A percentile compares a stretch with the other conserved stretches of the same genome.
Conservation (phyloP, 1,140 invertebrate species). For the Drosophila leontia region DNA sequence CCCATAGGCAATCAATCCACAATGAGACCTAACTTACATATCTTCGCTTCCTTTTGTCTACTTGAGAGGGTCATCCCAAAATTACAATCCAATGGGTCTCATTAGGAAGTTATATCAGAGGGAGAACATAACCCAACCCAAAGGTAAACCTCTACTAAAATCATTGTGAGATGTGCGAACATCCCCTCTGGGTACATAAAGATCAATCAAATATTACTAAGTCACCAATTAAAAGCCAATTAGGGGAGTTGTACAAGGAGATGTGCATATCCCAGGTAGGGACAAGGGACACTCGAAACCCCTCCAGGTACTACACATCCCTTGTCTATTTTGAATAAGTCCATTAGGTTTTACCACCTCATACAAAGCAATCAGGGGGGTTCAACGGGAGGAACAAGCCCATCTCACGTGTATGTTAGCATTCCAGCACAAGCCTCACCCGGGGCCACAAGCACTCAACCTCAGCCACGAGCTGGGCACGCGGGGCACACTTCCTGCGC, state of each 20-base stretch:
- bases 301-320: background rate
- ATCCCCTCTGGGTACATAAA: background rate
- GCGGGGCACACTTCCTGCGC: constrained; percentile 61
- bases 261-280: constrained; percentile 5
- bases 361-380: background rate
- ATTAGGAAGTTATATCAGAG: background rate
- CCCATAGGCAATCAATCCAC: background rate
- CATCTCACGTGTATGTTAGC: constrained; percentile 5
- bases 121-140: background rate
- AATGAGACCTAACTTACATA: background rate
- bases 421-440: constrained; percentile 42
- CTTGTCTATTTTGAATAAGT: constrained; percentile 9
- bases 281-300: background rate
- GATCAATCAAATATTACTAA: constrained; percentile 18
- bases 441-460: constrained; percentile 38
- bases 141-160: background rate
- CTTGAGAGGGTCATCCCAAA: background rate
- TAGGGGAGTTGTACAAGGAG: constrained; percentile 30
- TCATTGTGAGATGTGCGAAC: background rate
- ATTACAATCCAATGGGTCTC: background rate
- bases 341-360: background rate
- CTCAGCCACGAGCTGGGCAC: constrained; percentile 46
- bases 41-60: background rate
- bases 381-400: background rate
- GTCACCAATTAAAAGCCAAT: constrained; percentile 22